Evolutionary conservation across 1,140 invertebrate species (phyloP), one percentile per base, ranked within the genome.

Genomic region (Caenorhabditis elegans): DNA sequence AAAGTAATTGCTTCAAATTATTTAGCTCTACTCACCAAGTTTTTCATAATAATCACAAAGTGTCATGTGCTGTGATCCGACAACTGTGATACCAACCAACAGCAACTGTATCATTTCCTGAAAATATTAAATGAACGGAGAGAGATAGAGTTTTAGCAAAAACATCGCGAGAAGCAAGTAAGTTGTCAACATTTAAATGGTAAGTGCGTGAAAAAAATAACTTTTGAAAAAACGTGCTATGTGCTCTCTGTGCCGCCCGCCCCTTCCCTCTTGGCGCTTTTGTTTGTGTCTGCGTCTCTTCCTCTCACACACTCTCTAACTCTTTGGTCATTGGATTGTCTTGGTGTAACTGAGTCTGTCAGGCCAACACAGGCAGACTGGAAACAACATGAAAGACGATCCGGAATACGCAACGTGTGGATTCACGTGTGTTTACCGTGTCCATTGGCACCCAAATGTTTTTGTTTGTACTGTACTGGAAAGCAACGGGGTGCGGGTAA

Each of bases 21-120:
- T 43, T 5, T 8, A 43, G 5, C 6, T 15, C 5, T 2, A 22
- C 46, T 39, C n/a, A 79, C 78, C 78, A 47, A 79, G 34, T 47
- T 79, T 79, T 60, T 48, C 78, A 65, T 65, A 79, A 48, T 79
- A 79, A n/a, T 79, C 78, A 47, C 78, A 79, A 31, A 79, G 55
- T 17, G 78, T 79, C 34, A 79, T 70, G 22, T 39, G 60, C 34
- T 70, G 60, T 22, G 60, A 70, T 70, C 60, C 60, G 10, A 70
- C 60, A 70, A 70, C 60, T 70, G 60, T 70, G 31, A 70, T 70
- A 22, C 60, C 60, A 70, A 70, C 31, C 60, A 70, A 26, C 60
- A 70, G 60, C 13, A 70, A 43, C 11, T 70, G 60, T 36, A 70
- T 70, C 60, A 70, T 70, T 60, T 17, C 28, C 60, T 70, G 60